Conservation (phyloP, 2,797 vertebrate species). For the Furcifer pardalis region DNA sequence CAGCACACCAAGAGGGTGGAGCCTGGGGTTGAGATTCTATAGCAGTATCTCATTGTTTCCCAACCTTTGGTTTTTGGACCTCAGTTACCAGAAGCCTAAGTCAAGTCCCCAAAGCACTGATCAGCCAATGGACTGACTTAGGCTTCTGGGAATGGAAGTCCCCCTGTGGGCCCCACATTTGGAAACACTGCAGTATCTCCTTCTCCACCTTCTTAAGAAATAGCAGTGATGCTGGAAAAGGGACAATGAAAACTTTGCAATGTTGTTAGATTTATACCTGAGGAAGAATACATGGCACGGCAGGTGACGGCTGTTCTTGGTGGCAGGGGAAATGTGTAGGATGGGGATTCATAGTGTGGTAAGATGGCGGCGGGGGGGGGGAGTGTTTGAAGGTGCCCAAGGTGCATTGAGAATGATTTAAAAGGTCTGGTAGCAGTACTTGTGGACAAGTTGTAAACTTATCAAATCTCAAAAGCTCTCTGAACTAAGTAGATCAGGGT, state of each 20-base stretch:
- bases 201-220: neutral
- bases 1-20: too few relatives aligned
- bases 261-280: neutral
- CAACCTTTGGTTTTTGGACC: too few relatives aligned
- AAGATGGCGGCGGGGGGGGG: too few relatives aligned
- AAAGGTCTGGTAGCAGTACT: neutral
- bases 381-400: too few relatives aligned
- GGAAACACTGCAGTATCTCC: too few relatives aligned
- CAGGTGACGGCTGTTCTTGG: neutral
- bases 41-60: too few relatives aligned
- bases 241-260: neutral
- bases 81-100: too few relatives aligned
- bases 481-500: neutral
- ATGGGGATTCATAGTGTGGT: neutral
- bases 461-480: neutral
- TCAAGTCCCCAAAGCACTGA: too few relatives aligned
- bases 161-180: too few relatives aligned
- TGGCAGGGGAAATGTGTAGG: neutral
- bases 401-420: neutral
- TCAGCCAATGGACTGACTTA: too few relatives aligned
- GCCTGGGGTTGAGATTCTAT: too few relatives aligned
- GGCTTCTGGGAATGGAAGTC: too few relatives aligned
- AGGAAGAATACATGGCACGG: neutral
- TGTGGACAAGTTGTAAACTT: neutral
- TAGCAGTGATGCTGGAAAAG: neutral